These are phyloP conservation scores for Corbicula japonica DNA, from an alignment of 2,888 invertebrate species.

Conservation along the genomic window DNA sequence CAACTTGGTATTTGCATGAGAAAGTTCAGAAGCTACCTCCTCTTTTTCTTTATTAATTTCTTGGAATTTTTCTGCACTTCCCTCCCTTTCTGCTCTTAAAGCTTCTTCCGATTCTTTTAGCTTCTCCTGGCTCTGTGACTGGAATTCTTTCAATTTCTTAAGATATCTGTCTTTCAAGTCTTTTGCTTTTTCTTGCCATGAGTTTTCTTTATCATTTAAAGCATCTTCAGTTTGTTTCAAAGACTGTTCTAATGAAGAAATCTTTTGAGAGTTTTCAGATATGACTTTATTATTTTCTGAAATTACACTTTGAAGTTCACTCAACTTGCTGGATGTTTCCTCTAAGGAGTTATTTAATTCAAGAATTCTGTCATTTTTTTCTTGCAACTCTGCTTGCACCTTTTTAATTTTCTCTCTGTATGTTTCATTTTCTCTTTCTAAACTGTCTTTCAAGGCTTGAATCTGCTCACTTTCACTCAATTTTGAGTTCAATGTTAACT, in stretches of 20 bases:
- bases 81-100: constrained; percentile 56
- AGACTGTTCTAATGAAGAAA: constrained; percentile 26
- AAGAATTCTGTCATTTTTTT: constrained; percentile 25
- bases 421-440: constrained; percentile 43
- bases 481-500: constrained; percentile 69
- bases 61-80: constrained; percentile 58
- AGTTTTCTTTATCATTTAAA: constrained; percentile 64
- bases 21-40: constrained; percentile 73
- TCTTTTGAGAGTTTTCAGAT: constrained; percentile 28
- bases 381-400: constrained; percentile 21
- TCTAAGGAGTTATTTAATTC: constrained; percentile 12
- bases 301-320: constrained; percentile 12
- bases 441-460: constrained; percentile 18
- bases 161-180: constrained; percentile 81
- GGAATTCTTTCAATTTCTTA: constrained; percentile 79
- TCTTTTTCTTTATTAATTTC: constrained; percentile 72
- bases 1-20: constrained; percentile 77
- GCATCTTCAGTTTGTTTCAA: constrained; percentile 59
- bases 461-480: constrained; percentile 71
- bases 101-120: constrained; percentile 51
- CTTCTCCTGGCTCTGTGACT: constrained; percentile 63
- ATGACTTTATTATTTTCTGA: constrained; percentile 22
- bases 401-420: constrained; percentile 21
- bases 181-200: constrained; percentile 72
- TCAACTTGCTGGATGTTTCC: constrained; percentile 22